Evolutionary conservation across 2,888 invertebrate species (phyloP), one percentile per base, ranked within the genome.

Genomic region (Agrilus biguttatus): DNA sequence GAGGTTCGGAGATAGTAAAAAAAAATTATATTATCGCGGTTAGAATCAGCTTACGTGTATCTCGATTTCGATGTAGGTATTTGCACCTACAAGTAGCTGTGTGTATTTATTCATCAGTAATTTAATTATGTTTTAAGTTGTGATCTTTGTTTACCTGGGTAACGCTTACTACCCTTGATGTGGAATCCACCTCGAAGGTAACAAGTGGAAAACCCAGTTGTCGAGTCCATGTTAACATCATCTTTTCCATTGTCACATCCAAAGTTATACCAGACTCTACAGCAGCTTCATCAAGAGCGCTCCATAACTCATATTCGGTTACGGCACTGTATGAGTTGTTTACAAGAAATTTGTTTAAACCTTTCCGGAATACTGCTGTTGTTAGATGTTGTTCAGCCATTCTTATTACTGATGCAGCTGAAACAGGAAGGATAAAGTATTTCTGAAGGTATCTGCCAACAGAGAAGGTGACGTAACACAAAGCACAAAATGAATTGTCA

Each of bases 151-250:
- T 28, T 28, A 28, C 28, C 28, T 28, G 28, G 10, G 28, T 2
- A 28, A 28, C 10, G 10, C 10, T 28, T 8, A 28, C 28, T 28
- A 10, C 4, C 10, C 28, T 28, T 10, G 28, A 10, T 28, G 10
- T 10, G 7, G 28, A 4, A 36, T 7, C 10, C 2, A 17, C 37
- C 10, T 3, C 2, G 8, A 37, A 3, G 13, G 14, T 67, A 5
- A 80, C 54, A 1, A 80, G 58, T 0, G 80, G 81, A 54, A 68
- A 75, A 4, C 79, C 77, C 28, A 72, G 61, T 54, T 77, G 74
- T 5, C 67, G 65, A 0, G 75, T 73, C 81, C 81, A 83, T 3
- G 70, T 69, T 36, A 68, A 60, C 68, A 81, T 71, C 51, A 80
- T 62, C 7, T 37, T 5, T 37, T 37, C 19, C 2, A 55, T 2